Evolutionary conservation across 2,888 invertebrate genomes (phyloP).

Genomic region (Thumatha senex): DNA sequence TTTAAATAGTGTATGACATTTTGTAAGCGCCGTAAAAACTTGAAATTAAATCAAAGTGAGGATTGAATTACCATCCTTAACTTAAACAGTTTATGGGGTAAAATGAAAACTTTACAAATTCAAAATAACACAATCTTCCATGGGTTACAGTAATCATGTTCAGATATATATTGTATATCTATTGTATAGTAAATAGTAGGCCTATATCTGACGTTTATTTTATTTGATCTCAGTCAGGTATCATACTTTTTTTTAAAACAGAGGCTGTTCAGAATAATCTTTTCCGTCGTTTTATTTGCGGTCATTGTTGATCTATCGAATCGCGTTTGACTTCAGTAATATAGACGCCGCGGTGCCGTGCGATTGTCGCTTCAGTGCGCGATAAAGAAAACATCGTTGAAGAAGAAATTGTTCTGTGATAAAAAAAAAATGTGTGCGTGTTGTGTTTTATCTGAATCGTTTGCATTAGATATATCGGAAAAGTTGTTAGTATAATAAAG

Average conservation of each 20-base stretch:
- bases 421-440: slow-evolving; percentile 32
- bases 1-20: too few relatives aligned
- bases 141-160: too few relatives aligned
- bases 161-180: background rate
- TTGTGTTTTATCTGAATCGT: slow-evolving; percentile 5
- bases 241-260: slow-evolving; percentile 30
- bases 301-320: slow-evolving; percentile 68
- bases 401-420: slow-evolving; percentile 30
- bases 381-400: slow-evolving; percentile 20
- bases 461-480: background rate
- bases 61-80: too few relatives aligned
- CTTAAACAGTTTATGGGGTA: too few relatives aligned
- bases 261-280: slow-evolving; percentile 40
- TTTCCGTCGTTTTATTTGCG: slow-evolving; percentile 55
- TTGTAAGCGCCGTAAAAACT: too few relatives aligned
- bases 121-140: too few relatives aligned
- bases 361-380: slow-evolving; percentile 42
- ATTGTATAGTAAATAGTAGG: too few relatives aligned
- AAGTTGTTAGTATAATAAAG: background rate
- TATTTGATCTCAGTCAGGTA: too few relatives aligned
- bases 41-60: too few relatives aligned
- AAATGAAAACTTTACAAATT: too few relatives aligned
- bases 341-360: slow-evolving; percentile 51
- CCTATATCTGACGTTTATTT: too few relatives aligned
- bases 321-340: slow-evolving; percentile 52